Percentiles rank a stretch among this genome's conserved stretches.
Evolutionary conservation across 2,888 invertebrate species (phyloP).

Genomic region (Drosophila borborema): DNA sequence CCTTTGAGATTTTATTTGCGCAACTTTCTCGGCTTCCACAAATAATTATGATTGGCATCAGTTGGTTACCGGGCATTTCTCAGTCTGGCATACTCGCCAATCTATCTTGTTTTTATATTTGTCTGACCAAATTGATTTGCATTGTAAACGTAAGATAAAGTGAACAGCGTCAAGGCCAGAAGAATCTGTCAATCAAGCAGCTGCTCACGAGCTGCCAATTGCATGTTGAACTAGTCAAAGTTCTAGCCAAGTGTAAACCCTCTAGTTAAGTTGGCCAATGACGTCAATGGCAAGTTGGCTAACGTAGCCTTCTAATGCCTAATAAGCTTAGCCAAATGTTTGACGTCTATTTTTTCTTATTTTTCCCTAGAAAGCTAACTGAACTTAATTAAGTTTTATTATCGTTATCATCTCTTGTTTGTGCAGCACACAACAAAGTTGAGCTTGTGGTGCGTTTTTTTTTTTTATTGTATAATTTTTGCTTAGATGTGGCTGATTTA

Average conservation of each 20-base stretch:
- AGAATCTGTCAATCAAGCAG: constrained; percentile 47
- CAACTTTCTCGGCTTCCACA: no score
- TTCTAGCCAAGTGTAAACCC: constrained; percentile 10
- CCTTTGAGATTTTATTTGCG: no score
- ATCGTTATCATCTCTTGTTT: constrained; percentile 53
- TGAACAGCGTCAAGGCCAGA: constrained; percentile 24
- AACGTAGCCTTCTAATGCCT: constrained; percentile 25
- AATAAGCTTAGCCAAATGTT: constrained; percentile 23
- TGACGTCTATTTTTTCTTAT: constrained; percentile 32
- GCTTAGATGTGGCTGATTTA: constrained; percentile 40
- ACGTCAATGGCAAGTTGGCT: constrained; percentile 55
- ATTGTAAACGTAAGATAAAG: constrained; percentile 29
- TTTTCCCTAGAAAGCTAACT: constrained; percentile 24
- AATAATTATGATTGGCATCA: no score
- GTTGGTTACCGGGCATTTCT: background rate
- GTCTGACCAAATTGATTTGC: constrained; percentile 39
- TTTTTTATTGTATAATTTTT: constrained; percentile 3
- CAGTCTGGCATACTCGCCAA: background rate
- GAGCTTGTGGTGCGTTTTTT: no score
- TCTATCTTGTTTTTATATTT: constrained; percentile 27
- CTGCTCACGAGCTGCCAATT: constrained; percentile 33
- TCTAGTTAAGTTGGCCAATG: constrained; percentile 30
- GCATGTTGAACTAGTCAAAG: constrained; percentile 26
- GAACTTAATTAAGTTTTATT: constrained; percentile 43
- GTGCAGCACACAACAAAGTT: constrained; percentile 35